phyloP scores from a whole-genome alignment of 2,888 invertebrate species.

The Ophion obscuratus region DNA sequence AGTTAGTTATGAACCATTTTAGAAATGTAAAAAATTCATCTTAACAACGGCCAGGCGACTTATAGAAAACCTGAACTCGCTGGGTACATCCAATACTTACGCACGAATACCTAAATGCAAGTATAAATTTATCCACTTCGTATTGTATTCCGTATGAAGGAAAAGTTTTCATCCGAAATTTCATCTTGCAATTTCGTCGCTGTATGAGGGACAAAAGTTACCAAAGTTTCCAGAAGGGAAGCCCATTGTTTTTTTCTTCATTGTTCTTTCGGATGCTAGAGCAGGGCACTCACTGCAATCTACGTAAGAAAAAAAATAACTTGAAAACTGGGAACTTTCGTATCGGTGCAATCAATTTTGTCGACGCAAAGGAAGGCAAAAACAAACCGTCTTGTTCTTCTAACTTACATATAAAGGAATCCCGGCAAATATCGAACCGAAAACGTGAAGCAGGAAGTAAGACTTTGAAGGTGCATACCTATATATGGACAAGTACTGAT shows the following conservation, averaged over 20 bases:
- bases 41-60: neutral
- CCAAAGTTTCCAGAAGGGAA: neutral
- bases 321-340: conserved; percentile 58
- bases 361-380: conserved; percentile 18
- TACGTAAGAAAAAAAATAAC: conserved; percentile 32
- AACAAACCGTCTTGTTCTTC: conserved; percentile 45
- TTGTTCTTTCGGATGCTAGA: neutral
- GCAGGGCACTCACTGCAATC: conserved; percentile 36
- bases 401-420: conserved; percentile 42
- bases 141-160: neutral
- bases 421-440: conserved; percentile 38
- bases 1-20: neutral
- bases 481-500: neutral
- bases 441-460: conserved; percentile 39
- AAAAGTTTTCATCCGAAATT: neutral
- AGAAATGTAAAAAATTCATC: neutral
- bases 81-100: neutral
- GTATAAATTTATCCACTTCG: neutral
- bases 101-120: neutral
- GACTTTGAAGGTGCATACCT: neutral
- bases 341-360: conserved; percentile 54
- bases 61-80: neutral
- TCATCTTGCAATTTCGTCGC: neutral
- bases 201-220: neutral
- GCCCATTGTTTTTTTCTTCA: neutral